Base-by-base conservation (phyloP, 1,140 invertebrate species). In the Epicauta chinensis region DNA sequence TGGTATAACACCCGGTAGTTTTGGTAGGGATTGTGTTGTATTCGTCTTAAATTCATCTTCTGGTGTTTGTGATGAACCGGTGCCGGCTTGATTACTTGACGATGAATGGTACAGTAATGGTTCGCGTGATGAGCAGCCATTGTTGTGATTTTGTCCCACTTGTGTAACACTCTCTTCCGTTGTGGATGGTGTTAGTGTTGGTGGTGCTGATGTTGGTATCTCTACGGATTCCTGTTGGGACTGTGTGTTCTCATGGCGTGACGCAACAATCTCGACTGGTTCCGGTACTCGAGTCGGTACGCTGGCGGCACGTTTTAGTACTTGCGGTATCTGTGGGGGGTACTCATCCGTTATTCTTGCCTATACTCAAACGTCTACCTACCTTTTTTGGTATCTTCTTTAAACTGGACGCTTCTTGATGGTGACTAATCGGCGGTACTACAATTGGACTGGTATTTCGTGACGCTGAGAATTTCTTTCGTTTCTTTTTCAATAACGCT, bases 401-500 rank as follows among this genome's bases (percentile, higher is more conserved):
- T 34, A 55, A 50, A 34, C 58, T 59, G 39, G 58, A 54, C 23
- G 55, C 55, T 38, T 37, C 45, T 29, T 37, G 47, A 5, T 3
- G 23, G 7, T 23, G 4, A 68, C 53, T 58, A 15, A 68, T 58
- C 2, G 68, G 63, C 10, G 72, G 69, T 35, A 76, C n/a, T n/a
- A n/a, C 73, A 23, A 72, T 75, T 2, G 81, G 79, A 31, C 78
- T 81, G 23, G 81, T 79, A 45, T 84, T 81, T 49, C 86, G 76
- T 14, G 84, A 87, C 29, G 84, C 79, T 0, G 84, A 86, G 68
- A 88, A 89, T 61, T 86, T 87, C 68, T 87, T 87, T 34, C 86
- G 78, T 69, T 88, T 89, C 56, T 81, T 81, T 58, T 82, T 83
- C 12, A 88, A 72, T 1, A 84, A 78, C 0, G 83, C 83, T 42